Percentiles rank a stretch among this genome's conserved stretches.
Evolutionary conservation across 2,797 vertebrate genomes (phyloP).

Genomic region (Aplochiton taeniatus): DNA sequence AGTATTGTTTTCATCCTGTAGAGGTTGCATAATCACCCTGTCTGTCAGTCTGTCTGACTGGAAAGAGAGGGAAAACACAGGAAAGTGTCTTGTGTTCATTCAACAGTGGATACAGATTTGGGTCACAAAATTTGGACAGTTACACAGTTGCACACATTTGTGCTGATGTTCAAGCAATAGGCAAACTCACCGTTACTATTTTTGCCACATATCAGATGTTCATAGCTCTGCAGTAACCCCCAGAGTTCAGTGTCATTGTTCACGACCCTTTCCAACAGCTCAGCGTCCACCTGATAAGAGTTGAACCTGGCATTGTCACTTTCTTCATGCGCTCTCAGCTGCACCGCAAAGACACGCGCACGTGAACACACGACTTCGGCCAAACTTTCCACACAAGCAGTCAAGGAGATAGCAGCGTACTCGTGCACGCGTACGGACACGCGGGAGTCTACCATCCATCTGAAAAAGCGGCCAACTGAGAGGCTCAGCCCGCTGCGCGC

Average conservation of each 20-base stretch:
- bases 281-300: conserved; percentile 71
- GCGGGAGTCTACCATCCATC: conserved; percentile 96
- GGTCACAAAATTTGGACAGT: background rate
- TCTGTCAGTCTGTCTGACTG: background rate
- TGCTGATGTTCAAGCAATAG: background rate
- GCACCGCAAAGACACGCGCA: conserved; percentile 72
- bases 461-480: conserved; percentile 89
- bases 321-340: conserved; percentile 26
- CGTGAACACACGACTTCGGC: conserved; percentile 82
- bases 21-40: background rate
- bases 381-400: conserved; percentile 86
- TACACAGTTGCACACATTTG: background rate
- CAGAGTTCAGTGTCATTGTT: conserved; percentile 89
- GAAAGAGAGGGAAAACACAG: background rate
- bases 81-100: background rate
- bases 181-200: conserved; percentile 85
- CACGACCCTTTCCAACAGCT: conserved; percentile 82
- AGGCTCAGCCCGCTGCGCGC: conserved; percentile 86
- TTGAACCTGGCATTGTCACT: conserved; percentile 44
- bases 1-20: background rate
- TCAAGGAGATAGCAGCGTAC: conserved; percentile 86
- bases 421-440: conserved; percentile 91
- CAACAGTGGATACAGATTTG: background rate
- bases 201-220: conserved; percentile 90
- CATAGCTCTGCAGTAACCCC: conserved; percentile 87